Evolutionary conservation across 2,797 vertebrate species (phyloP), one percentile per base, ranked within the genome.

Genomic region (Gymnoscopelus microlampas): DNA sequence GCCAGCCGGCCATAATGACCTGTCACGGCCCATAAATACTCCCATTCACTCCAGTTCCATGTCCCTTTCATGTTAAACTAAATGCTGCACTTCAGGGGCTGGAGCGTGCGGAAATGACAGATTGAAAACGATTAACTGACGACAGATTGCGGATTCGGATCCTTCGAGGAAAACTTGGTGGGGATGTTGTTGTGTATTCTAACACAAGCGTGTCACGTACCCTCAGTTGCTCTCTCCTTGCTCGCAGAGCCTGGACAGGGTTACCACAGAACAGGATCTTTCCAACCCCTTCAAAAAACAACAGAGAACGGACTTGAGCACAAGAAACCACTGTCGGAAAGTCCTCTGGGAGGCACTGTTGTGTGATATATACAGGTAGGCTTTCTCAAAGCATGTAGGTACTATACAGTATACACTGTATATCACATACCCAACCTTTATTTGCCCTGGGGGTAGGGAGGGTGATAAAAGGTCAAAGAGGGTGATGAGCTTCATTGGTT

Each of bases 241-340:
- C 94, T 60, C 87, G 83, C 51, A 98, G 91, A 55, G 94, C 97
- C 86, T 94, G 94, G 63, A 94, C 89, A 1, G 96, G 96, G 83
- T 98, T 99, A 65, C 98, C 97, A 87, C 96, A 98, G 65, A 97
- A 95, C 59, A 91, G 50, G 62, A 97, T 92, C 24, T 85, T 93
- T 48, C 94, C 68, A 3, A 95, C 84, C 66, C 97, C 97, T 99
- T 83, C n/a, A 74, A 63, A 71, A 66, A 80, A 12, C 3, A 58
- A 77, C 23, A 71, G 10, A 68, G 1, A 77, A 79, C 4, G n/a
- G 7, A 67, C 49, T 53, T 73, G 32, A 49, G 32, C 44, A 13
- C 15, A 8, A 35, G 32, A 26, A 66, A 29, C 0, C 26, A 54
- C 56, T n/a, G 14, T 19, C 4, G 23, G 9, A 48, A n/a, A 15